These are phyloP conservation scores for Paradisaea rubra DNA, from an alignment of 2,113 vertebrate genomes.

Conservation along the genomic window DNA sequence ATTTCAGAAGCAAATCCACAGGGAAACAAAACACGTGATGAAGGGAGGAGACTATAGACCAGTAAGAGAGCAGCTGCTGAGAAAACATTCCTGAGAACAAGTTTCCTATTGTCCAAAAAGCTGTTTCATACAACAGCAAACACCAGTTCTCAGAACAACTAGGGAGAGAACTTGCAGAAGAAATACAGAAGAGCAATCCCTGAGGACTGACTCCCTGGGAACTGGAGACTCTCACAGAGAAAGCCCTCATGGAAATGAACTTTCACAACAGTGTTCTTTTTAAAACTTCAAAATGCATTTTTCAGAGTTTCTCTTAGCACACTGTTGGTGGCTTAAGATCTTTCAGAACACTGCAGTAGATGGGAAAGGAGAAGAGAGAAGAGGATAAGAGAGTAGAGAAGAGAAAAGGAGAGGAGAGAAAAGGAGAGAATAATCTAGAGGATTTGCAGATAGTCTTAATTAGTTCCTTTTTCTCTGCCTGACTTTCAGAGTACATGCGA, in stretches of 20 bases:
- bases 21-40: neutral
- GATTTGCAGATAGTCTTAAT: neutral
- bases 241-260: neutral
- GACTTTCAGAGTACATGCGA: neutral
- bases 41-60: neutral
- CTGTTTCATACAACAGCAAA: neutral
- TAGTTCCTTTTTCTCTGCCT: neutral
- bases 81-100: neutral
- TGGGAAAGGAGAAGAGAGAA: neutral
- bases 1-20: neutral
- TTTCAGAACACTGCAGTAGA: neutral
- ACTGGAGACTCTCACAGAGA: neutral
- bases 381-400: neutral
- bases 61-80: neutral
- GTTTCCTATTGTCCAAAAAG: neutral
- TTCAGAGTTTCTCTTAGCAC: neutral
- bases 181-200: neutral
- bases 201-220: neutral
- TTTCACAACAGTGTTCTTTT: neutral
- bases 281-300: neutral
- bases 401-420: no score
- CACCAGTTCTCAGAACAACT: neutral
- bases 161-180: neutral
- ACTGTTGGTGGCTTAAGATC: neutral
- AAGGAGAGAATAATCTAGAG: neutral